Evolutionary conservation across 1,140 invertebrate genomes (phyloP).

Genomic region (Diachasmimorpha longicaudata): DNA sequence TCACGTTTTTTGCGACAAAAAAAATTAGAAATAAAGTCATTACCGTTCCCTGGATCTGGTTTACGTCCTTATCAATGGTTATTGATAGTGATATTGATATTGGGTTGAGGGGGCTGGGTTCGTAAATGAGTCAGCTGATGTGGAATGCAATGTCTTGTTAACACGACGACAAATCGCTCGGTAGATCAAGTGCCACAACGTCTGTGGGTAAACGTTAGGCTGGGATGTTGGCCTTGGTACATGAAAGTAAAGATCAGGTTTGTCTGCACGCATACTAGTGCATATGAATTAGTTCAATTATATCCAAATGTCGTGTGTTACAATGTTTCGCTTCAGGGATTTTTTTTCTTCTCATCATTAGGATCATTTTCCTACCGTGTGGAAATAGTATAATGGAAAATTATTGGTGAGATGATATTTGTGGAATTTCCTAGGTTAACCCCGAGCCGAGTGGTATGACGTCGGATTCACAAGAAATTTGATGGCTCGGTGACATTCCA

Average conservation of each 20-base stretch:
- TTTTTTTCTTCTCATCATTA: background rate
- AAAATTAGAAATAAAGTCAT: background rate
- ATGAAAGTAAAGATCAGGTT: slow-evolving; percentile 51
- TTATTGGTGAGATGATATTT: background rate
- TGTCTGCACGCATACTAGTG: slow-evolving; percentile 16
- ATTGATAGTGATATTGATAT: background rate
- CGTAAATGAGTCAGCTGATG: background rate
- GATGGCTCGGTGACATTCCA: background rate
- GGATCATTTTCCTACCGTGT: background rate
- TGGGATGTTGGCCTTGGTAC: slow-evolving; percentile 46
- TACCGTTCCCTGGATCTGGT: background rate
- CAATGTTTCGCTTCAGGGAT: background rate
- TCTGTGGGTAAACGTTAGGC: slow-evolving; percentile 35
- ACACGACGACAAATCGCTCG: slow-evolving; percentile 16
- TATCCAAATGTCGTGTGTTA: slow-evolving; percentile 27
- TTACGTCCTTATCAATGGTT: background rate
- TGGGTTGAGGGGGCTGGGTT: slow-evolving; percentile 1
- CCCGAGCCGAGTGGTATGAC: background rate
- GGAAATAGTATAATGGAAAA: background rate
- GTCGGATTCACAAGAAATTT: background rate
- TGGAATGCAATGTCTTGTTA: slow-evolving; percentile 25
- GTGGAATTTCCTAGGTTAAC: background rate
- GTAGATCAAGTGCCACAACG: slow-evolving; percentile 44
- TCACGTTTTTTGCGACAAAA: too few relatives aligned
- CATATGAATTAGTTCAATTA: slow-evolving; percentile 11